Evolutionary conservation across 2,797 vertebrate genomes (phyloP), one percentile per base, ranked within the genome.

Genomic region (Aulostomus chinensis): DNA sequence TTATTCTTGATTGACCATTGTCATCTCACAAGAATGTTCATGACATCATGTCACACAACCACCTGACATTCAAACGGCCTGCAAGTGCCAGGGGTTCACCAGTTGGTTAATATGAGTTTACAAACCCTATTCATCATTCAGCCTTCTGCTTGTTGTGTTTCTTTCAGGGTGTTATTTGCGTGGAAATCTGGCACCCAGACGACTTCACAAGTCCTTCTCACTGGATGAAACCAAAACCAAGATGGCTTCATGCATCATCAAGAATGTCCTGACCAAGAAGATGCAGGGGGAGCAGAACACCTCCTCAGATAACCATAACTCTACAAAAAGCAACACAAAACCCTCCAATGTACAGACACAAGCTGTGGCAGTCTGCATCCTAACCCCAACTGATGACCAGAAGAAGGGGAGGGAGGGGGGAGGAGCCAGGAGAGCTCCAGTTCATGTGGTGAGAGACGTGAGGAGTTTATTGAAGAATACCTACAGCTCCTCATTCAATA

Each of bases 191-290:
- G 32, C 35, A 14, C 32, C 53, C 7, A 47, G 63, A 34, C 80
- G 86, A 26, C 89, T 94, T 16, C 87, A 93, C 82, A 94, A 92
- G 60, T 93, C 93, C 0, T 61, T 92, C 12, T 95, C 93, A 21
- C 56, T 94, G 81, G 93, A 93, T 3, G 83, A 91, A 30, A 89
- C 88, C 24, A 93, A 90, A 76, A 90, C 93, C 18, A 89, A 91
- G 73, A 87, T 91, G 34, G 94, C 94, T 0, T 93, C 94, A 1
- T 90, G 84, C 63, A 83, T 95, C 54, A 94, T 97, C 58, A 93
- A 90, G 62, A 94, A 86, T 0, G 89, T 93, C 7, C 81, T 96
- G 7, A 89, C 89, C n/a, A 94, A 94, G 71, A 94, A 93, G 74
- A 93, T 96, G 91, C 91, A 92, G 69, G 86, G 86, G 0, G 93